Percentiles rank a stretch among this genome's conserved stretches.
These are phyloP conservation scores for Brenthis daphne DNA, from an alignment of 2,888 invertebrate species.

Conservation along the genomic window DNA sequence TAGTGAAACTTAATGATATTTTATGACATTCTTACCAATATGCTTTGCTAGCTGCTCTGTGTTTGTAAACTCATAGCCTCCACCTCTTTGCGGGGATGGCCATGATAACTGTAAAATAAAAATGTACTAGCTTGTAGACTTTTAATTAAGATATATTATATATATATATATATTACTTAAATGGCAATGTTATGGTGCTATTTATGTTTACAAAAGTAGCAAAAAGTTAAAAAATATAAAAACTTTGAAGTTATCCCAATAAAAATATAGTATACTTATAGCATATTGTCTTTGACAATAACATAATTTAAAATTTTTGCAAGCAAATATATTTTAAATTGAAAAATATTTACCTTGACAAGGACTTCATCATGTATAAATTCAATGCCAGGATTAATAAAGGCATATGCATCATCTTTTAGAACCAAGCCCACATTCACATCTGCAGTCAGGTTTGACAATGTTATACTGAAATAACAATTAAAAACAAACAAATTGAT, in stretches of 20 bases:
- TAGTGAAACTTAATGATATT: neutral
- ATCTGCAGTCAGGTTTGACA: constrained; percentile 79
- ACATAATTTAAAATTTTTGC: neutral
- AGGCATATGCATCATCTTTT: constrained; percentile 80
- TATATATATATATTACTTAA: too few species aligned
- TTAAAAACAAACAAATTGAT: neutral
- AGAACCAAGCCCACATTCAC: constrained; percentile 81
- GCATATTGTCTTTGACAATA: too few species aligned
- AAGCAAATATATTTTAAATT: neutral
- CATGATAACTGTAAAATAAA: constrained; percentile 62
- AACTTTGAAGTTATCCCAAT: too few species aligned
- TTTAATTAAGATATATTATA: too few species aligned
- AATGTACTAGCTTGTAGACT: neutral
- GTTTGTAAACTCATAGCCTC: constrained; percentile 77
- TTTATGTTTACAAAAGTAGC: neutral
- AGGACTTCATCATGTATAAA: constrained; percentile 79
- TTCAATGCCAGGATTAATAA: constrained; percentile 80
- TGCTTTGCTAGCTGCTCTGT: constrained; percentile 76
- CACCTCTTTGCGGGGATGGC: constrained; percentile 74
- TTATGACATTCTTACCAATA: constrained; percentile 58
- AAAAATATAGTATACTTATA: too few species aligned
- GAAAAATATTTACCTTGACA: constrained; percentile 71
- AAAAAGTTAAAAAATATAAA: neutral
- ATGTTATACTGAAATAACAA: constrained; percentile 68
- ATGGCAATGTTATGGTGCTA: too few species aligned